Evolutionary conservation across 2,113 vertebrate species (phyloP), one percentile per base, ranked within the genome.

Genomic region (Synchiropus splendidus): DNA sequence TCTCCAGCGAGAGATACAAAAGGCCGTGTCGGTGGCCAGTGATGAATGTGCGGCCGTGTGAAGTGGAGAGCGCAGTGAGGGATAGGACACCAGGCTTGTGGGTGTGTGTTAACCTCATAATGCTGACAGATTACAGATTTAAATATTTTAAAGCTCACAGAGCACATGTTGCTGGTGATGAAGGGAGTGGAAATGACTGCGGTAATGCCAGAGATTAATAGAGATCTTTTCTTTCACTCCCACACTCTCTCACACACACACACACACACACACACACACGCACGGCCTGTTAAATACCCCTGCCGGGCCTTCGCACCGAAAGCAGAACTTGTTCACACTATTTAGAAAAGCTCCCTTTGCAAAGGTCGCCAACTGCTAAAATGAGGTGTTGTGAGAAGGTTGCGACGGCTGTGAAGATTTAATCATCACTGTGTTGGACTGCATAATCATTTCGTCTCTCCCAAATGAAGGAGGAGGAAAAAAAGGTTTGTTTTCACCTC

Each of bases 81-180:
- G 68, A 82, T 72, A 60, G 65, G 72, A 77, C 64, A 46, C 49
- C 49, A 41, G 70, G 70, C 66, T 61, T 67, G 59, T 6, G 51
- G 58, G 54, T 68, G 60, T 58, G 52, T 49, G 68, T 70, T 73
- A 81, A 71, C 74, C 67, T 72, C 64, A 63, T 78, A 80, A 80
- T 77, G 63, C 80, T 76, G 76, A 79, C 77, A 82, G 79, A 83
- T 80, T 80, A 75, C 65, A 80, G 65, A 81, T 84, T 85, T 83
- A 79, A 85, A 85, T 85, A 85, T 84, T 85, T 84, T 67, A 83
- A 78, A 78, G 75, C 77, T 78, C 61, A 45, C 42, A 40, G 67
- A 75, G 64, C 66, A 72, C 62, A 75, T 76, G 64, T 55, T 73
- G 56, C 51, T 56, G 33, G 56, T 82, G 74, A 79, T 68, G 68